Evolutionary conservation across 64 coral and sea anemone species (phyloP).

Genomic region (Platygyra sinensis): DNA sequence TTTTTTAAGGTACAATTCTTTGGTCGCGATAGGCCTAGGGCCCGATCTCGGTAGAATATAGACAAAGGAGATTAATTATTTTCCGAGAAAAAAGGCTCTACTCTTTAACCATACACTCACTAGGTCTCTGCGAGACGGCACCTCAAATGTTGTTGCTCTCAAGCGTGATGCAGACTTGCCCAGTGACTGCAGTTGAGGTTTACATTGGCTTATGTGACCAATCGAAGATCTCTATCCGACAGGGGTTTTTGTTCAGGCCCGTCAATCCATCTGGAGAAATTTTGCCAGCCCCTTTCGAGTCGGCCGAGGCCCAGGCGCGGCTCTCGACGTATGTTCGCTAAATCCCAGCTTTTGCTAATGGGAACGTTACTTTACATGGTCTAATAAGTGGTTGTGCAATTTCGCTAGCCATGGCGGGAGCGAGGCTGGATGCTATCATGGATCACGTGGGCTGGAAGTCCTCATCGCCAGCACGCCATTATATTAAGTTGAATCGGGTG

Average conservation of each 20-base stretch:
- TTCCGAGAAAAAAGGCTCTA: too few relatives aligned
- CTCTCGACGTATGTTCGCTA: neutral
- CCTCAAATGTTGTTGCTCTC: constrained; percentile 31
- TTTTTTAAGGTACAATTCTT: neutral
- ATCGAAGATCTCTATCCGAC: constrained; percentile 7
- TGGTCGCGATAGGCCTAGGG: too few relatives aligned
- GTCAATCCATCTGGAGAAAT: neutral
- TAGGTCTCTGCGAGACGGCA: constrained; percentile 25
- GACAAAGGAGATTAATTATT: too few relatives aligned
- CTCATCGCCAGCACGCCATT: neutral
- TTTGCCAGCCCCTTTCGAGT: neutral
- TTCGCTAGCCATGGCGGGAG: neutral
- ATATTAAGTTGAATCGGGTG: constrained; percentile 29
- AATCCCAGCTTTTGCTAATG: neutral
- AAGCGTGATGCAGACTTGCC: constrained; percentile 38
- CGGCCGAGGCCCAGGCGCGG: neutral
- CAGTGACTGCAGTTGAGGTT: constrained; percentile 3
- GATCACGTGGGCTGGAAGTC: constrained; percentile 13
- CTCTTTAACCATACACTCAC: too few relatives aligned
- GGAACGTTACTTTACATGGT: neutral
- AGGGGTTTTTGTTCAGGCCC: constrained; percentile 11
- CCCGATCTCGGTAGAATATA: too few relatives aligned
- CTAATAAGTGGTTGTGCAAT: too few relatives aligned
- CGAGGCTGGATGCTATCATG: neutral
- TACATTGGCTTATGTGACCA: constrained; percentile 37